phyloP scores from a whole-genome alignment of 2,113 vertebrate genomes.

The Peromyscus californicus region DNA sequence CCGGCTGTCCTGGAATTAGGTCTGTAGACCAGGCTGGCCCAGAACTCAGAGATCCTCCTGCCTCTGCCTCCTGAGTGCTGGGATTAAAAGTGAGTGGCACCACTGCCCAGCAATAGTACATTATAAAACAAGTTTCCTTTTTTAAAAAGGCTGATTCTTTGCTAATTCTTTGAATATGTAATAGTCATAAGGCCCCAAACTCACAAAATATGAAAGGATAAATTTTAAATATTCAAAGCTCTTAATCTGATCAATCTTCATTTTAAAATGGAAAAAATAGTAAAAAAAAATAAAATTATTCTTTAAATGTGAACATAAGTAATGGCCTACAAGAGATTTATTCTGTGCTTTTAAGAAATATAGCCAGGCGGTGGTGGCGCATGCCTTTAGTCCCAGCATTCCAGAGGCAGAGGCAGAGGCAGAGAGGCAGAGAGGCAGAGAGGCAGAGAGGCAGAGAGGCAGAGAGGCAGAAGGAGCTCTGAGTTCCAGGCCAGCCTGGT shows the following conservation, averaged over 20 bases:
- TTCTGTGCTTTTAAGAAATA: not conserved
- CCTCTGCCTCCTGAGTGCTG: not conserved
- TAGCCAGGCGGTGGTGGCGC: not conserved
- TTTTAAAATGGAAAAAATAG: slow-evolving; percentile 47
- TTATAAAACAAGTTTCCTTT: not conserved
- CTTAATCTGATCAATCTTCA: not conserved
- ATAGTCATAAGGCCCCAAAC: slow-evolving; percentile 38
- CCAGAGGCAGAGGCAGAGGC: not conserved
- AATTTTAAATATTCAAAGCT: slow-evolving; percentile 58
- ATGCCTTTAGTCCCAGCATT: not conserved
- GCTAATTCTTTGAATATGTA: slow-evolving; percentile 43
- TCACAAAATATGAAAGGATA: slow-evolving; percentile 8
- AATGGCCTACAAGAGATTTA: not conserved
- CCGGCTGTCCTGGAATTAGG: not conserved
- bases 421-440: not conserved
- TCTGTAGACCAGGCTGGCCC: not conserved
- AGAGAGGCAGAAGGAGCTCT: not conserved
- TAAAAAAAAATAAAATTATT: slow-evolving; percentile 41
- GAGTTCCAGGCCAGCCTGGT: not conserved
- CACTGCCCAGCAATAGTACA: not conserved
- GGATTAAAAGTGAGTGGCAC: not conserved
- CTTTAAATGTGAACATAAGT: slow-evolving; percentile 52
- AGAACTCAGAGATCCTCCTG: not conserved
- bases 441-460: too few relatives aligned
- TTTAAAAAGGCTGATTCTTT: not conserved